phyloP scores from a whole-genome alignment of 2,888 invertebrate species.

The Acleris literana region DNA sequence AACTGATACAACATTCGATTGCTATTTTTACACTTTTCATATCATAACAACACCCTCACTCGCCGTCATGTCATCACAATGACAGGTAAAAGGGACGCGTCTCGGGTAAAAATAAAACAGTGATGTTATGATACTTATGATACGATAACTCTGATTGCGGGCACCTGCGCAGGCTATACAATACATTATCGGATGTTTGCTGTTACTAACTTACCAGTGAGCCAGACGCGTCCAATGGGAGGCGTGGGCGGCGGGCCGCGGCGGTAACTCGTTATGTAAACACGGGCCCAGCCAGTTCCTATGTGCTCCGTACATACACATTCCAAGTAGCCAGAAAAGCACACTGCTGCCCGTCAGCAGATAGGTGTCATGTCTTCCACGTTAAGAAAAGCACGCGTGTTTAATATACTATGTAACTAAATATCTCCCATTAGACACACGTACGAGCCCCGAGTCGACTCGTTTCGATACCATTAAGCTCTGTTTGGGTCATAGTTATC shows the following conservation, averaged over 20 bases:
- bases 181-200: conserved; percentile 68
- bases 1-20: conserved; percentile 3
- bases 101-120: conserved; percentile 31
- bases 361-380: conserved; percentile 60
- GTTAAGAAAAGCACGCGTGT: conserved; percentile 46
- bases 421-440: conserved; percentile 23
- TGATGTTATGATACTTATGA: conserved; percentile 37
- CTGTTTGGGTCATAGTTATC: conserved; percentile 23
- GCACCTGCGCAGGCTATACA: conserved; percentile 65
- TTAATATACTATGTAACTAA: conserved; percentile 30
- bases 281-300: conserved; percentile 60
- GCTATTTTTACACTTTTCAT: conserved; percentile 23
- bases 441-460: conserved; percentile 5
- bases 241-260: conserved; percentile 64
- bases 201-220: conserved; percentile 54
- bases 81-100: conserved; percentile 30
- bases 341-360: conserved; percentile 50
- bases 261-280: conserved; percentile 79
- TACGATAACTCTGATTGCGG: conserved; percentile 47
- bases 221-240: conserved; percentile 60
- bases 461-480: conserved; percentile 20
- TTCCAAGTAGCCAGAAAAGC: conserved; percentile 63
- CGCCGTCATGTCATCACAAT: conserved; percentile 6
- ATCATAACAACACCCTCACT: conserved; percentile 12
- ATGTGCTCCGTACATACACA: conserved; percentile 57